Evolutionary conservation across 2,888 invertebrate genomes (phyloP).

Genomic region (Aplocera efformata): DNA sequence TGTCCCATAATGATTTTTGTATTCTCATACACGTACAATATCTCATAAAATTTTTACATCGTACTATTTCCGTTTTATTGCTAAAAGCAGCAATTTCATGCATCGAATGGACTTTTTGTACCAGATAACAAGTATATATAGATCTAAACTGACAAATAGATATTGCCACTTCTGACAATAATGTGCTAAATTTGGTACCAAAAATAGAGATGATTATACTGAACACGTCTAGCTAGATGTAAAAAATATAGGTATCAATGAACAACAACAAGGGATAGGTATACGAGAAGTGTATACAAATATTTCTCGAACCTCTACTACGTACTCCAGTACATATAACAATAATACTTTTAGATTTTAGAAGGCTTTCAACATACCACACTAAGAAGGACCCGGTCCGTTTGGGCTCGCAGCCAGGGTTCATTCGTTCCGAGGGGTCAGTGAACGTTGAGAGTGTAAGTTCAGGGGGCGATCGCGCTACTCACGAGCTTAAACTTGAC

Average conservation of each 20-base stretch:
- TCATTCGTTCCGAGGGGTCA: no score
- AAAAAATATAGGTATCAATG: conserved; percentile 79
- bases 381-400: conserved; percentile 65
- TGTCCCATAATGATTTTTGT: no score
- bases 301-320: conserved; percentile 73
- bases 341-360: conserved; percentile 66
- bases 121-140: background rate
- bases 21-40: no score
- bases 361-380: conserved; percentile 75
- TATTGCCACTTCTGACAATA: conserved; percentile 43
- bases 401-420: conserved; percentile 24
- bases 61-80: no score
- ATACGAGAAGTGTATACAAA: conserved; percentile 75
- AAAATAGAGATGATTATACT: conserved; percentile 76
- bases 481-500: no score
- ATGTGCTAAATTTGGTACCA: conserved; percentile 60
- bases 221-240: conserved; percentile 78
- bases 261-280: conserved; percentile 78
- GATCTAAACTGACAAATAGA: conserved; percentile 30
- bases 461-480: no score
- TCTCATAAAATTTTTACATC: no score
- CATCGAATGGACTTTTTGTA: background rate
- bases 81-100: no score
- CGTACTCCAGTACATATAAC: conserved; percentile 72
- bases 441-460: no score